Evolutionary conservation across 2,888 invertebrate species (phyloP).

Genomic region (Apantesis nais): DNA sequence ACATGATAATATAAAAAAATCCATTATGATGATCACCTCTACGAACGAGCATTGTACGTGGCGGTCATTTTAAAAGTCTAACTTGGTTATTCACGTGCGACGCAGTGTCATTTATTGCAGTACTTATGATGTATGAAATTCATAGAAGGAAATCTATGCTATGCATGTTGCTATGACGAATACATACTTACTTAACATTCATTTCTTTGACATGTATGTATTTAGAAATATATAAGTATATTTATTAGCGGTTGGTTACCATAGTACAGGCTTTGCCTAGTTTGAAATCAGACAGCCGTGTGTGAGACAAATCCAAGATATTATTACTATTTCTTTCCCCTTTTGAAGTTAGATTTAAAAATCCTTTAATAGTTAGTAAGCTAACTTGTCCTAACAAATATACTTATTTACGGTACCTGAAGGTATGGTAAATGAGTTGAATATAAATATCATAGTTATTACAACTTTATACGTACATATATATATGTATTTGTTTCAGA

Average conservation of each 20-base stretch:
- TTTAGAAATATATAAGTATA: no score
- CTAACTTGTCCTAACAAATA: not conserved
- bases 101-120: conserved; percentile 19
- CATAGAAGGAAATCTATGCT: conserved; percentile 18
- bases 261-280: no score
- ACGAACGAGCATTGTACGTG: conserved; percentile 32
- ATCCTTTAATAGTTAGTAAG: not conserved
- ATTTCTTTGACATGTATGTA: no score
- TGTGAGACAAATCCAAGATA: no score
- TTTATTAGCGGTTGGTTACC: no score
- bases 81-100: conserved; percentile 19
- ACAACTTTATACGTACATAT: conserved; percentile 25
- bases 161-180: not conserved
- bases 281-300: no score
- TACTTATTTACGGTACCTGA: not conserved
- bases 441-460: not conserved
- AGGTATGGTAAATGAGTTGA: not conserved
- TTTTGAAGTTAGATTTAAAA: not conserved
- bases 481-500: conserved; percentile 21
- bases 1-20: conserved; percentile 42
- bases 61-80: conserved; percentile 31
- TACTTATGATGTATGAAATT: conserved; percentile 15
- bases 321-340: no score
- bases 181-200: no score
- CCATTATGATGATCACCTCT: conserved; percentile 35